Evolutionary conservation across 2,888 invertebrate species (phyloP), one percentile per base, ranked within the genome.

Genomic region (Spisula solida): DNA sequence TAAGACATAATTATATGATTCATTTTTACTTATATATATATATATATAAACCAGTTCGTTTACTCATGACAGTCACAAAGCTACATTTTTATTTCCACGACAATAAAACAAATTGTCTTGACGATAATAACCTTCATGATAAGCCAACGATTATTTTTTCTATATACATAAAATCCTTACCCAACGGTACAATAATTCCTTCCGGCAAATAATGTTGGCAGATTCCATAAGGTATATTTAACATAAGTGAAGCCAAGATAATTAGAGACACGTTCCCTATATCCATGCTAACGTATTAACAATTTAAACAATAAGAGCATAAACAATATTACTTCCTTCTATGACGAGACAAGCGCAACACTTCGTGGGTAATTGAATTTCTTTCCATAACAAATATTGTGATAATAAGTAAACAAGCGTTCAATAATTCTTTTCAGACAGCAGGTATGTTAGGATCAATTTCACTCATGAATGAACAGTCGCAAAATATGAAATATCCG

Each of bases 131-230:
- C 25, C 25, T n/a, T 25, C 60, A 66, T 10, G 6, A 66, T 25
- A 66, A 66, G 18, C 25, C 75, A 34, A 75, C 31, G 20, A 25
- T 29, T 29, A 51, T 48, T 6, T 29, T n/a, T 29, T 51, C 14
- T 29, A 81, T n/a, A 31, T 51, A 81, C 55, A 25, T 48, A 84
- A 80, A 56, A 47, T 25, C 48, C 89, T 88, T 90, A 90, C 90
- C 88, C 55, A 90, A 75, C 1, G 90, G 90, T 12, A 90, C 86
- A 20, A 88, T 86, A 25, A 88, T 79, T 80, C 90, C 90, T 34
- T 90, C 88, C 31, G 90, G 90, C 55, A 86, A 31, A 75, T 88
- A 82, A 79, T 55, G 78, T 29, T 87, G 82, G 25, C 78, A 78
- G 34, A 12, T 51, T 18, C 60, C 82, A 66, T 41, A 25, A 8